Evolutionary conservation across 2,797 vertebrate species (phyloP).

Genomic region (Silurus aristotelis): DNA sequence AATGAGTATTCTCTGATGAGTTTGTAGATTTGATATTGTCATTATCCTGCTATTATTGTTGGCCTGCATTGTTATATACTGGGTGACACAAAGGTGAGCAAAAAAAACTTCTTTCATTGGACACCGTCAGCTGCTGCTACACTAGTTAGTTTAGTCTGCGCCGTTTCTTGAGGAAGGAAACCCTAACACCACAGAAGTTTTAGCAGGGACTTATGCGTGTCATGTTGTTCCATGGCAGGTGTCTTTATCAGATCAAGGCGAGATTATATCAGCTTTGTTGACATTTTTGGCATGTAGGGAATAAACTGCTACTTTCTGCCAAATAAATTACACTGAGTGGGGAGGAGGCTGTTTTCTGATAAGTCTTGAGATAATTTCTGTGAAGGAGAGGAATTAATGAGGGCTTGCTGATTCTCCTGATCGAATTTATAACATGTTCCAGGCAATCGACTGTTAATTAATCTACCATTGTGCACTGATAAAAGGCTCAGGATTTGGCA

Average conservation of each 20-base stretch:
- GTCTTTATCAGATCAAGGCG: slow-evolving; percentile 66
- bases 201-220: slow-evolving; percentile 61
- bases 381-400: slow-evolving; percentile 44
- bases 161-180: slow-evolving; percentile 62
- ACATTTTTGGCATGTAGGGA: slow-evolving; percentile 70
- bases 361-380: slow-evolving; percentile 16
- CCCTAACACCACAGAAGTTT: slow-evolving; percentile 59
- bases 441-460: background rate
- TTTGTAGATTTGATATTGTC: background rate
- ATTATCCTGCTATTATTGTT: slow-evolving; percentile 11
- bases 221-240: slow-evolving; percentile 71
- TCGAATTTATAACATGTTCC: background rate
- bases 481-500: background rate
- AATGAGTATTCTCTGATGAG: too few relatives aligned
- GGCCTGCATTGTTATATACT: background rate
- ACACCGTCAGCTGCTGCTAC: slow-evolving; percentile 50
- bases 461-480: background rate
- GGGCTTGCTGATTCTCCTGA: slow-evolving; percentile 6
- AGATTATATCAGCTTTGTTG: slow-evolving; percentile 71
- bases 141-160: slow-evolving; percentile 49
- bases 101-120: slow-evolving; percentile 48
- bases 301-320: slow-evolving; percentile 65
- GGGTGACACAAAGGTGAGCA: background rate
- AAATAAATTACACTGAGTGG: slow-evolving; percentile 60
- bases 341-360: background rate